These are phyloP conservation scores for Drosophila pruinosa DNA, from an alignment of 1,140 invertebrate genomes.

Conservation along the genomic window DNA sequence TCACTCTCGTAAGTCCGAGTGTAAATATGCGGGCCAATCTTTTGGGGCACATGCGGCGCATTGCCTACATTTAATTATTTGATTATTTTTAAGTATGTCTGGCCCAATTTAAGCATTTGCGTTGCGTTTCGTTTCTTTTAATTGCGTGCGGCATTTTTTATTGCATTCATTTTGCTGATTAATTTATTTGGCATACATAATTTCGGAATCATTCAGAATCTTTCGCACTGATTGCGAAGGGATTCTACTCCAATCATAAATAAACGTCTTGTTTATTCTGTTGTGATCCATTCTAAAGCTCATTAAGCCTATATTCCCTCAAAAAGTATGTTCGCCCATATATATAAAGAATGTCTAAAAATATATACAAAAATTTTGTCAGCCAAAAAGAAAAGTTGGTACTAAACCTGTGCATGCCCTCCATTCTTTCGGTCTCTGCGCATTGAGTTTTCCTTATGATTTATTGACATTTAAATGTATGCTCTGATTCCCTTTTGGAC, in stretches of 20 bases:
- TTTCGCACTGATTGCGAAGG: neutral
- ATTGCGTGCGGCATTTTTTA: constrained; percentile 52
- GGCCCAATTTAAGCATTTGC: constrained; percentile 34
- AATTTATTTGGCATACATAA: constrained; percentile 33
- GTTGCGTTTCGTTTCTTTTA: constrained; percentile 20
- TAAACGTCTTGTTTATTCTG: constrained; percentile 53
- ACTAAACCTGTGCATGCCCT: neutral
- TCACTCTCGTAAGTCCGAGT: neutral
- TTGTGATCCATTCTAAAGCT: constrained; percentile 64
- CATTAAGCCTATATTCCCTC: constrained; percentile 46
- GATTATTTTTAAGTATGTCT: constrained; percentile 62
- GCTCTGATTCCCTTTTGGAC: neutral
- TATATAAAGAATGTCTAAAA: constrained; percentile 45
- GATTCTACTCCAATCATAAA: constrained; percentile 32
- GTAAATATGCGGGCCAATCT: constrained; percentile 5
- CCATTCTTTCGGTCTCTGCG: neutral
- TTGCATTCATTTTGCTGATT: constrained; percentile 37
- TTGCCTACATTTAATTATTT: constrained; percentile 62
- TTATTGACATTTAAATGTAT: constrained; percentile 75
- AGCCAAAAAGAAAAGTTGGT: constrained; percentile 22
- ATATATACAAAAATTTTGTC: constrained; percentile 34
- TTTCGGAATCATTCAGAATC: neutral
- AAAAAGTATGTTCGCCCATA: constrained; percentile 11
- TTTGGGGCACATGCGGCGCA: constrained; percentile 39
- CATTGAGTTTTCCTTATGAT: constrained; percentile 52